Evolutionary conservation across 1,140 invertebrate species (phyloP).

Genomic region (Manduca sexta): DNA sequence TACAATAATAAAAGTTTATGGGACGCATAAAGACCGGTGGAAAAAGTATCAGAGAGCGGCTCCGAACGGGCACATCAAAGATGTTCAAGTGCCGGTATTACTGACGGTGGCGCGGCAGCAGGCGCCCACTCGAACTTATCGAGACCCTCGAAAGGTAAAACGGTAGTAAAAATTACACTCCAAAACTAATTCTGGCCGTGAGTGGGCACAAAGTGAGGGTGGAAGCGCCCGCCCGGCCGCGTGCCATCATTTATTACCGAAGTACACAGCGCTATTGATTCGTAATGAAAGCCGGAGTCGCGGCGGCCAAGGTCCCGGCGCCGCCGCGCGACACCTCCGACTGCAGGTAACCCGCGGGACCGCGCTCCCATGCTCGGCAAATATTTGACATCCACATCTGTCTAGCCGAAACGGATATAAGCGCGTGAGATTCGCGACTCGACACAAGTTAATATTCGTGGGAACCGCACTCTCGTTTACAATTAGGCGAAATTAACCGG

Average conservation of each 20-base stretch:
- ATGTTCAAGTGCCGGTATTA: slow-evolving; percentile 38
- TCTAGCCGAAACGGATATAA: slow-evolving; percentile 49
- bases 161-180: slow-evolving; percentile 65
- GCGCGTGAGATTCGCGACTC: slow-evolving; percentile 60
- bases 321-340: slow-evolving; percentile 20
- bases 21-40: slow-evolving; percentile 23
- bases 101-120: slow-evolving; percentile 22
- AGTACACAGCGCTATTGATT: slow-evolving; percentile 56
- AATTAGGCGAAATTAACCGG: slow-evolving; percentile 67
- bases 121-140: slow-evolving; percentile 56
- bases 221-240: slow-evolving; percentile 25
- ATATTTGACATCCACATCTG: slow-evolving; percentile 56
- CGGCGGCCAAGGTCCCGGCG: slow-evolving; percentile 39
- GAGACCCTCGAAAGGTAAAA: slow-evolving; percentile 59
- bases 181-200: slow-evolving; percentile 40
- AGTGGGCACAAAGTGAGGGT: slow-evolving; percentile 35
- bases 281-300: slow-evolving; percentile 48
- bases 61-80: slow-evolving; percentile 48
- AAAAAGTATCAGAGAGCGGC: slow-evolving; percentile 17
- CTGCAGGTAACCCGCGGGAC: slow-evolving; percentile 40
- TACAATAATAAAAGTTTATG: slow-evolving; percentile 44
- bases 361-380: slow-evolving; percentile 37
- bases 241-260: slow-evolving; percentile 58
- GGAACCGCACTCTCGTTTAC: slow-evolving; percentile 57
- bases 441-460: slow-evolving; percentile 61